A percentile compares a stretch with the other conserved stretches of the same genome.
These are phyloP conservation scores for Diplodus puntazzo DNA, from an alignment of 2,797 vertebrate genomes.

Conservation along the genomic window DNA sequence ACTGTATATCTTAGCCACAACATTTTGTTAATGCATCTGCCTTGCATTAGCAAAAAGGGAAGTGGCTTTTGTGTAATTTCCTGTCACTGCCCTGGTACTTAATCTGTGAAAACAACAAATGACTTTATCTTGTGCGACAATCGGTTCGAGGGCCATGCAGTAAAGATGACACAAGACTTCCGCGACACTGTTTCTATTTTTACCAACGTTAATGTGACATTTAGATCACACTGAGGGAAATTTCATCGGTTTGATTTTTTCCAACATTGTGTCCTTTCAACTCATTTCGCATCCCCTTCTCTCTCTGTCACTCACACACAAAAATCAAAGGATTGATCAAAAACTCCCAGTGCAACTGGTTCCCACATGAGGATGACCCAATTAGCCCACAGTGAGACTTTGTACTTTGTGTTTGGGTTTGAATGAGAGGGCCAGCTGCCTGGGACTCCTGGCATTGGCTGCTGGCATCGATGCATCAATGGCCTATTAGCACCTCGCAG, in stretches of 20 bases:
- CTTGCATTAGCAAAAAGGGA: constrained; percentile 28
- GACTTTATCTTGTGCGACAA: constrained; percentile 2
- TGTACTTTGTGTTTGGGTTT: constrained; percentile 74
- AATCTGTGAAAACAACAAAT: constrained; percentile 18
- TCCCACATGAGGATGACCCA: constrained; percentile 79
- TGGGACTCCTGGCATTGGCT: constrained; percentile 69
- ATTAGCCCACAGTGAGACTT: constrained; percentile 81
- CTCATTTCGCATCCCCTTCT: constrained; percentile 1
- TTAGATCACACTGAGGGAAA: neutral
- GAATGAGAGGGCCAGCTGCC: constrained; percentile 79
- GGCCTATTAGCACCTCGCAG: constrained; percentile 56
- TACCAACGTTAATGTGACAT: neutral
- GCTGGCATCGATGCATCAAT: constrained; percentile 67
- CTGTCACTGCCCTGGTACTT: constrained; percentile 30
- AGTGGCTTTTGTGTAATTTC: constrained; percentile 49
- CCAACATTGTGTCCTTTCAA: neutral
- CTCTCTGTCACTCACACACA: constrained; percentile 1
- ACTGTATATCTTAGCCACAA: neutral
- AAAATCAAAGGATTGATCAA: constrained; percentile 50
- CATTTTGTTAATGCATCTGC: constrained; percentile 21
- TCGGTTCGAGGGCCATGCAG: neutral
- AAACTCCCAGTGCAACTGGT: constrained; percentile 57
- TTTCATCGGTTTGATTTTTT: neutral
- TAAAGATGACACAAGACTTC: neutral
- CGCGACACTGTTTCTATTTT: neutral